Conservation (phyloP, 2,888 invertebrate species). For the Hirtodrosophila histrioides region DNA sequence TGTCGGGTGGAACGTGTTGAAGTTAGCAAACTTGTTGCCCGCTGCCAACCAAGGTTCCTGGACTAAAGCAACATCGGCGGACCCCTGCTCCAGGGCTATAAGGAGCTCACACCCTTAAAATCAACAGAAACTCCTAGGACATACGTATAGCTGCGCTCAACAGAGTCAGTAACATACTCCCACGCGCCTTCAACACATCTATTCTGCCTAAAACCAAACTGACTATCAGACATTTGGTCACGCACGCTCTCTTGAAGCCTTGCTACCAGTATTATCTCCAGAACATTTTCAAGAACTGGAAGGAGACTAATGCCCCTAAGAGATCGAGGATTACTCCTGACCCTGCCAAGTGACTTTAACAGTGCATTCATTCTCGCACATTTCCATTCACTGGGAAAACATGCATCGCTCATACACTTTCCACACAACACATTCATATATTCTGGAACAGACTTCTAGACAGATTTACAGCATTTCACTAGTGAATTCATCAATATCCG, state of each 20-base stretch:
- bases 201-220: conserved; percentile 16
- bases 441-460: no score
- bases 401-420: background rate
- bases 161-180: conserved; percentile 5
- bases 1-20: no score
- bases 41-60: no score
- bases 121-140: conserved; percentile 22
- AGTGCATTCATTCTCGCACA: no score
- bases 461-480: no score
- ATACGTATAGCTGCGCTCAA: conserved; percentile 17
- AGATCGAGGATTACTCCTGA: conserved; percentile 41
- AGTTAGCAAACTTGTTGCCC: no score
- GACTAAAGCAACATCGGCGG: no score
- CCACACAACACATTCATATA: no score
- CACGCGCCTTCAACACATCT: conserved; percentile 16
- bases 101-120: conserved; percentile 29
- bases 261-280: conserved; percentile 14
- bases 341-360: conserved; percentile 33
- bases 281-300: conserved; percentile 45
- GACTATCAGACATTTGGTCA: conserved; percentile 12
- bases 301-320: conserved; percentile 36
- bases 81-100: no score
- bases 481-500: no score
- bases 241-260: conserved; percentile 14
- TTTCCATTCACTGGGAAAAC: conserved; percentile 5